A percentile compares a stretch with the other conserved stretches of the same genome.
phyloP scores from a whole-genome alignment of 1,140 invertebrate species.

The Sminthurides bifidus region DNA sequence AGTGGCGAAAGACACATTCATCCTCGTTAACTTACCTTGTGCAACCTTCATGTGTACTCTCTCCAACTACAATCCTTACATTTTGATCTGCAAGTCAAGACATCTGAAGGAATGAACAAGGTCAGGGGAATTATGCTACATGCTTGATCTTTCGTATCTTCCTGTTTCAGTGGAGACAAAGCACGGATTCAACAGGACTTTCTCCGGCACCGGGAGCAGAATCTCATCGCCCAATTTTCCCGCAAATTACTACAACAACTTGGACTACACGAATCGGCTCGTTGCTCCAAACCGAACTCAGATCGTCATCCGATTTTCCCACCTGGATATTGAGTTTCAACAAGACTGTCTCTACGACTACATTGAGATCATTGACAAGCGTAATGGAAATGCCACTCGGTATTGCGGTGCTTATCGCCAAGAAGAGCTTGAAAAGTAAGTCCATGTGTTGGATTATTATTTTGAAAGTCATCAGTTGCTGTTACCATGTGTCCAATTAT shows the following conservation, averaged over 20 bases:
- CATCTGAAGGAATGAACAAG: too few species aligned
- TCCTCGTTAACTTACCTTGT: too few species aligned
- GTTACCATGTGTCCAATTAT: too few species aligned
- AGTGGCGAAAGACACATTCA: too few species aligned
- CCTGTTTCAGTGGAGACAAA: slow-evolving; percentile 32
- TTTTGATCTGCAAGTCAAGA: too few species aligned
- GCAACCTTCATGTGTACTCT: too few species aligned
- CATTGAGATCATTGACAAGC: slow-evolving; percentile 42
- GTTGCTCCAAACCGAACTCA: slow-evolving; percentile 46
- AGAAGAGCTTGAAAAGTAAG: slow-evolving; percentile 30
- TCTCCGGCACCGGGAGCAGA: slow-evolving; percentile 43
- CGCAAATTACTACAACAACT: slow-evolving; percentile 50
- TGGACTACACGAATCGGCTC: slow-evolving; percentile 51
- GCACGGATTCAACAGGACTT: slow-evolving; percentile 39
- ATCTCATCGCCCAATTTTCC: slow-evolving; percentile 53
- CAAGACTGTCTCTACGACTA: slow-evolving; percentile 64
- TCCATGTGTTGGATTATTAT: too few species aligned
- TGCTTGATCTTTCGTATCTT: not conserved
- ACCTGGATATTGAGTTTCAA: slow-evolving; percentile 58
- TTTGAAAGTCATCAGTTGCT: too few species aligned
- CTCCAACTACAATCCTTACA: too few species aligned
- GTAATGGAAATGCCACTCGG: slow-evolving; percentile 24
- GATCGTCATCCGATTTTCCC: slow-evolving; percentile 51
- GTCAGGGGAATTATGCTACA: not conserved
- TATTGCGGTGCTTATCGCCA: slow-evolving; percentile 31